Evolutionary conservation across 1,140 invertebrate species (phyloP), one percentile per base, ranked within the genome.

Genomic region (Liolophura sinensis): DNA sequence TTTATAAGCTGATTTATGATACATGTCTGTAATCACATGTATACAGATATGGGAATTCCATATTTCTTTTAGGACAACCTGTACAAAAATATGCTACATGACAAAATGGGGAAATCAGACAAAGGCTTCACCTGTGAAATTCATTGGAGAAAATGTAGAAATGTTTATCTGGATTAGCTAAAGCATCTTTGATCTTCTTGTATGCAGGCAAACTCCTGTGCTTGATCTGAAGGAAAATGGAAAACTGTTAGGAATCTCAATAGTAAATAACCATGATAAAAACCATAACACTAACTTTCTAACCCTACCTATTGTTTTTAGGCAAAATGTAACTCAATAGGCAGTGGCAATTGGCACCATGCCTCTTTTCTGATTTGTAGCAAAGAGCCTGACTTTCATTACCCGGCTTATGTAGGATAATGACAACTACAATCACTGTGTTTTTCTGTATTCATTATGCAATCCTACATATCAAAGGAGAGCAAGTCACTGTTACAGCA

Each of bases 91-190:
- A 31, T 24, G 31, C 20, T 24, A 59, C 18, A 7, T 9, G 4
- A 14, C 40, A 58, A 1, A 58, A 9, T 58, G 22, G 56, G 25
- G 5, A 61, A 6, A 47, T 16, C 18, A 15, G 25, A 62, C 14
- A 24, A 55, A 60, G 40, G 27, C 49, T 87, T 88, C 87, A 95
- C 93, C 90, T 91, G 84, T 97, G 94, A 87, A 97, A 95, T 86
- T 98, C 96, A 89, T 98, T 99, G 1, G 93, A 89, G 86, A 98
- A 99, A 6, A 92, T 88, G 85, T 92, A 96, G 85, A 96, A 96
- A 80, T 92, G 92, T 75, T 93, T 89, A 27, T 87, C 89, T 57
- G 90, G 88, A 85, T 93, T 91, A 18, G 86, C 88, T 61, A 96
- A 89, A 16, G 97, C 88, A 74, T 95, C 92, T 73, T 91, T 89